A percentile compares a stretch with the other conserved stretches of the same genome.
Conservation (phyloP, 2,113 vertebrate genomes). For the Petrocephalus zakoni region DNA sequence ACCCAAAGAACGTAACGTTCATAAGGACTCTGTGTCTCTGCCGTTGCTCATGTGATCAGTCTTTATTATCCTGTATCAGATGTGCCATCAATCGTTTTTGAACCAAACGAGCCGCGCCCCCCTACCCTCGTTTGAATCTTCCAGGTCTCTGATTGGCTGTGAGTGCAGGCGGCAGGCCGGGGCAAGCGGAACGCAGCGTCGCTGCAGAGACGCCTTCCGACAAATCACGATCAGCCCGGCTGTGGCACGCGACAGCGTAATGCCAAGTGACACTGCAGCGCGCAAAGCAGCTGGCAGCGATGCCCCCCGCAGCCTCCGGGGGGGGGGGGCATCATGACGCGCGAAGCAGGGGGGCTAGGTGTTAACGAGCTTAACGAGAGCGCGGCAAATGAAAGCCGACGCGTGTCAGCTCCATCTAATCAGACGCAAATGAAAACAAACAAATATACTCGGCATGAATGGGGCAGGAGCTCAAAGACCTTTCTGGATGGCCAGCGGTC, state of each 20-base stretch:
- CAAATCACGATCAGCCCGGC: background rate
- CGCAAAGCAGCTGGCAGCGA: background rate
- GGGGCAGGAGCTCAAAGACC: background rate
- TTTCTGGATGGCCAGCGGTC: constrained; percentile 21
- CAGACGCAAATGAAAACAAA: background rate
- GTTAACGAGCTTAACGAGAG: background rate
- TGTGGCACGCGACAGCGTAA: background rate
- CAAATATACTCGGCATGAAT: background rate
- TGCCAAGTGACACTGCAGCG: background rate
- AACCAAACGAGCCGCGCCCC: background rate
- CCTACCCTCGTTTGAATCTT: background rate
- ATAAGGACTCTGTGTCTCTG: background rate
- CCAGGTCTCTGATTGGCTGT: background rate
- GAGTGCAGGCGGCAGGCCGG: background rate
- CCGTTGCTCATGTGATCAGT: background rate
- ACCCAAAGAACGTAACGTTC: background rate
- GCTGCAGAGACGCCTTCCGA: background rate
- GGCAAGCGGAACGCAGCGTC: background rate
- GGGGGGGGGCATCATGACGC: background rate
- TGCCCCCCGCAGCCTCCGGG: background rate
- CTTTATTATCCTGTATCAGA: background rate
- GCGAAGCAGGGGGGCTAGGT: background rate
- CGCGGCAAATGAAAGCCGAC: background rate
- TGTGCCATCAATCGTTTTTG: background rate
- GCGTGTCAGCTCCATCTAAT: background rate